A percentile compares a stretch with the other conserved stretches of the same genome.
Evolutionary conservation across 2,797 vertebrate genomes (phyloP).

Genomic region (Neosilurus mollespiculum): DNA sequence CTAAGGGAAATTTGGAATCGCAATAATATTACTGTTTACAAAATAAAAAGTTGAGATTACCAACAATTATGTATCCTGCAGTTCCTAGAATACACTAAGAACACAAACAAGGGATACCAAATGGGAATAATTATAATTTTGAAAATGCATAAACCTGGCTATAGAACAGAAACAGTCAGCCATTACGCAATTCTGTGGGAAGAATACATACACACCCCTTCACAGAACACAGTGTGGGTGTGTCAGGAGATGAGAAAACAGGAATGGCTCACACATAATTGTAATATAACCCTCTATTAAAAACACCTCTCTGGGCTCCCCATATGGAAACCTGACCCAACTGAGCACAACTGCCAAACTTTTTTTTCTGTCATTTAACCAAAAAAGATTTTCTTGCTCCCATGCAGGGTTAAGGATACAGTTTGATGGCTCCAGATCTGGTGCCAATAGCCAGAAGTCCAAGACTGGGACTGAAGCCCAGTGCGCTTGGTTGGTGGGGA

Average conservation of each 20-base stretch:
- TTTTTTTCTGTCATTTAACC: not conserved
- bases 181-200: slow-evolving; percentile 64
- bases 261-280: slow-evolving; percentile 4
- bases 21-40: not conserved
- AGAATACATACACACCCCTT: slow-evolving; percentile 50
- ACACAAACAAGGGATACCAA: not conserved
- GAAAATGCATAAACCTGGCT: slow-evolving; percentile 30
- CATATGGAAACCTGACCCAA: not conserved
- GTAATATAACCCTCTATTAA: slow-evolving; percentile 5
- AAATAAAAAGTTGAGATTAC: slow-evolving; percentile 3
- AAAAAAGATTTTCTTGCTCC: not conserved
- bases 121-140: slow-evolving; percentile 16
- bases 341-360: not conserved
- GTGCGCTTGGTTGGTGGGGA: slow-evolving; percentile 94
- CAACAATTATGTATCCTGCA: not conserved
- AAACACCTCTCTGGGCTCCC: not conserved
- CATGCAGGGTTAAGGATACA: slow-evolving; percentile 83
- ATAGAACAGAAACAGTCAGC: slow-evolving; percentile 15
- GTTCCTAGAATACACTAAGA: not conserved
- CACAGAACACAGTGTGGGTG: slow-evolving; percentile 38
- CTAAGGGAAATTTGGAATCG: too few species aligned
- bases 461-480: slow-evolving; percentile 86
- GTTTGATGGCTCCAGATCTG: slow-evolving; percentile 93
- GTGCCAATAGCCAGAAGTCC: slow-evolving; percentile 92
- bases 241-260: slow-evolving; percentile 39